Evolutionary conservation across 2,113 vertebrate genomes (phyloP), one percentile per base, ranked within the genome.

Genomic region (Scortum barcoo): DNA sequence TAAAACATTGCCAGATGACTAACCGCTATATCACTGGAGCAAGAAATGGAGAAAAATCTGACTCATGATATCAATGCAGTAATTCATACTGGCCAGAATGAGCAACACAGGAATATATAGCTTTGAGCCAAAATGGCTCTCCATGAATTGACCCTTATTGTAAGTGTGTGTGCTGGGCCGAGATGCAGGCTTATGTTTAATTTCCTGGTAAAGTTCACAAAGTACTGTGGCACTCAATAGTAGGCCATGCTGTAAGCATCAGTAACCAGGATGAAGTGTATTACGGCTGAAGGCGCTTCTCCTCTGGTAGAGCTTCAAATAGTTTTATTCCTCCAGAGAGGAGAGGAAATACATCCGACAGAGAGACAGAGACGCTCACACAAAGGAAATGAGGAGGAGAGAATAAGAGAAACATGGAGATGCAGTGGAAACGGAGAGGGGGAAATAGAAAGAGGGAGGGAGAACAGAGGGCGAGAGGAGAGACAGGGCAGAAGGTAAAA

Each of bases 251-350:
- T 89, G 84, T 85, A 76, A 85, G 88, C 56, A 10, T 53, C 85
- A 57, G 85, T 74, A 90, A 92, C 81, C 61, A 71, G 80, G 65
- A 76, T 86, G 85, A 86, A 86, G 83, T 76, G 88, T 74, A 82
- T 88, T 63, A 78, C 62, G 77, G 81, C 91, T 88, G 88, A 90
- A 91, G 91, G 81, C 81, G 26, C 69, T 85, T 86, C 81, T 87
- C 78, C 72, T 88, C 75, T 73, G 84, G 70, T 84, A 46, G 77
- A 85, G 89, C 86, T 89, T 92, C 85, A 90, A 88, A 90, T 89
- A 74, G 81, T 83, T 76, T 42, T 30, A 78, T 85, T 85, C 54
- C 90, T 89, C 89, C 65, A 57, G 89, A 92, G 92, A 92, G 70
- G 51, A 76, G 78, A 44, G 58, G 71, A 86, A 80, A 86, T 62